Evolutionary conservation across 2,113 vertebrate species (phyloP).

Genomic region (Phylloscopus whistleri): DNA sequence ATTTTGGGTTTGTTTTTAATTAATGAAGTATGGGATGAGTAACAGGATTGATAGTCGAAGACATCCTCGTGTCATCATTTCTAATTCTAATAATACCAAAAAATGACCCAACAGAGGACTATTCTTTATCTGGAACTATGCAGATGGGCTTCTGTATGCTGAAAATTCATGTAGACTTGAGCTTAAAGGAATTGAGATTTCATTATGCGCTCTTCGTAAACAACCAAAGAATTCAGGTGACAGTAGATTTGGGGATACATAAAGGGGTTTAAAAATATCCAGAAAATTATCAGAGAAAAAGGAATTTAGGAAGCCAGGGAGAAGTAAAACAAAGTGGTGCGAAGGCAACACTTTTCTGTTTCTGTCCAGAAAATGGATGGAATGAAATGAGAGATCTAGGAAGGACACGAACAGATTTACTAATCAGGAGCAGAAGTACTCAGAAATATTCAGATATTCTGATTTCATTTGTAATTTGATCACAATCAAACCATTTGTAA

Average conservation of each 20-base stretch:
- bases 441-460: background rate
- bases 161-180: background rate
- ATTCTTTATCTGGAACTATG: background rate
- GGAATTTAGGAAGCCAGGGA: background rate
- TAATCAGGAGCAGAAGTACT: background rate
- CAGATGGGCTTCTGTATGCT: background rate
- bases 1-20: background rate
- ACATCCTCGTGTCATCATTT: background rate
- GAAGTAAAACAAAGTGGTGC: background rate
- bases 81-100: background rate
- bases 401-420: background rate
- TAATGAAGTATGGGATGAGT: fast-evolving
- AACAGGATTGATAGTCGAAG: background rate
- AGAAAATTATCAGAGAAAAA: background rate
- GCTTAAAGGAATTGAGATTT: background rate
- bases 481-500: background rate
- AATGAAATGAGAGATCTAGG: background rate
- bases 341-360: background rate
- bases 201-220: background rate
- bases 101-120: background rate
- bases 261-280: background rate
- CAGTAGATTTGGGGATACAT: background rate
- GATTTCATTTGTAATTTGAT: background rate
- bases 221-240: background rate
- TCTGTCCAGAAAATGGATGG: background rate